These are phyloP conservation scores for Crotalus helleri DNA, from an alignment of 2,113 vertebrate species.

Conservation along the genomic window DNA sequence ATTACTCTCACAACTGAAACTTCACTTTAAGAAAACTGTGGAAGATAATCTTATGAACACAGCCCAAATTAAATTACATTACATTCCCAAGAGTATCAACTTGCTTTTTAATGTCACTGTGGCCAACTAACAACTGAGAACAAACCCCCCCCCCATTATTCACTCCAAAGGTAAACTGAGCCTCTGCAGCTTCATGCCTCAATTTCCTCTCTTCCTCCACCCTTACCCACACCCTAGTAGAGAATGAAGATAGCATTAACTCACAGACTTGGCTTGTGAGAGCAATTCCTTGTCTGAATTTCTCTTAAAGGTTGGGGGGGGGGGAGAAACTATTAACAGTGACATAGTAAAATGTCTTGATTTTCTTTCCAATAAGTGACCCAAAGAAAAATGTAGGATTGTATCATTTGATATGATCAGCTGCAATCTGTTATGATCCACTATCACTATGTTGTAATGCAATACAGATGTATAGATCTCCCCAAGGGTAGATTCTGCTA, in stretches of 20 bases:
- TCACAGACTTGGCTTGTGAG: background rate
- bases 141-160: background rate
- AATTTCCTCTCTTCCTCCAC: background rate
- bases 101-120: constrained; percentile 5
- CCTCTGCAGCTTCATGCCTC: background rate
- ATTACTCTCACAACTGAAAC: constrained; percentile 39
- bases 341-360: background rate
- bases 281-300: background rate
- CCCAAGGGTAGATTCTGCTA: background rate
- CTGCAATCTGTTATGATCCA: background rate
- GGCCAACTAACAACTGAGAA: background rate
- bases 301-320: background rate
- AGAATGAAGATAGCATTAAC: background rate
- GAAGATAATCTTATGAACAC: background rate
- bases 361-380: constrained; percentile 14
- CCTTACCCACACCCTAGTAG: background rate
- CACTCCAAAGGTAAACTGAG: background rate
- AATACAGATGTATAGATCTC: background rate
- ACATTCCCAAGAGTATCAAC: constrained; percentile 23
- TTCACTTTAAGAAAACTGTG: background rate
- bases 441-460: background rate
- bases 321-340: background rate
- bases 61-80: constrained; percentile 6
- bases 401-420: background rate
- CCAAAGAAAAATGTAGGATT: background rate